These are phyloP conservation scores for Scaptodrosophila lebanonensis DNA, from an alignment of 1,140 invertebrate species.

Conservation along the genomic window DNA sequence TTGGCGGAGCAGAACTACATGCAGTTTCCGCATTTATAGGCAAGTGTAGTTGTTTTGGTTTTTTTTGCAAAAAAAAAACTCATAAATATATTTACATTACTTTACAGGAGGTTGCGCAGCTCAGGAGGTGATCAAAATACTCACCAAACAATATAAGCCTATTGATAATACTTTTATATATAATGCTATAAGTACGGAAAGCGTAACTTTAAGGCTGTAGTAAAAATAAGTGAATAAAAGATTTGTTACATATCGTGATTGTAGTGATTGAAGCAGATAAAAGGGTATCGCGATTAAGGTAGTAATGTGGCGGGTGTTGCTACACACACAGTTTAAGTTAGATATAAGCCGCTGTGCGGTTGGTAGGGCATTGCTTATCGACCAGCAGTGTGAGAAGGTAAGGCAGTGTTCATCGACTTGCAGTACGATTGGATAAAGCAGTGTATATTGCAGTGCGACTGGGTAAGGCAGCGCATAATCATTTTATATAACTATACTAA, in stretches of 20 bases:
- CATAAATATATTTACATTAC: neutral
- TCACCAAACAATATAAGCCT: slow-evolving; percentile 97
- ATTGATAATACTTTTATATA: slow-evolving; percentile 97
- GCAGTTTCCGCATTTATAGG: slow-evolving; percentile 95
- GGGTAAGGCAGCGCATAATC: no score
- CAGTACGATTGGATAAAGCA: no score
- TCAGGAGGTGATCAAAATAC: slow-evolving; percentile 98
- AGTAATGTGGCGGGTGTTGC: no score
- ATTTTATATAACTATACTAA: no score
- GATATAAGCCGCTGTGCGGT: no score
- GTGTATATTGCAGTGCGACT: no score
- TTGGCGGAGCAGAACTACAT: slow-evolving; percentile 96
- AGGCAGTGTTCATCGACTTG: no score
- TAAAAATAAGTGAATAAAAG: slow-evolving; percentile 31
- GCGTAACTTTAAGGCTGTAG: slow-evolving; percentile 81
- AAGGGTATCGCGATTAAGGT: no score
- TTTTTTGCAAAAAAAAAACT: neutral
- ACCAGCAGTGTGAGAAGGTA: no score
- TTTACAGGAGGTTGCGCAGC: slow-evolving; percentile 89
- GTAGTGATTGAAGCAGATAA: no score
- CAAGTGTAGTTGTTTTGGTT: slow-evolving; percentile 35
- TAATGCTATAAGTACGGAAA: slow-evolving; percentile 93
- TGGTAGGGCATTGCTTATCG: no score
- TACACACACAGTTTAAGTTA: no score
- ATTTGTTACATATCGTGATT: slow-evolving; percentile 21